These are phyloP conservation scores for Crax fasciolata DNA, from an alignment of 2,797 vertebrate species.

Conservation along the genomic window DNA sequence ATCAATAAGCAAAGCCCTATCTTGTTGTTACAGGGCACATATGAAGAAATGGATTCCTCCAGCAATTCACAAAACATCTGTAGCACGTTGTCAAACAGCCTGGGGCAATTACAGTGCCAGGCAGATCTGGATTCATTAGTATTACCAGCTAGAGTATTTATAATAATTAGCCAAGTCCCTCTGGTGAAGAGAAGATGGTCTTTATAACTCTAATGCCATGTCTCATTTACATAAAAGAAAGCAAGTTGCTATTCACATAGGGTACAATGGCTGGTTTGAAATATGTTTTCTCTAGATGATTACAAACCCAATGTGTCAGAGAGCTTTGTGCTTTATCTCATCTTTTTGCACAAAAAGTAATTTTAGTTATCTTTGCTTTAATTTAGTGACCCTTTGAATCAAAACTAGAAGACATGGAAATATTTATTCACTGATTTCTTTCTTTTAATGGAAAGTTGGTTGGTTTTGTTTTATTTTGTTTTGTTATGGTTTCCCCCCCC, in stretches of 20 bases:
- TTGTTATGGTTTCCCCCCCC: too few species aligned
- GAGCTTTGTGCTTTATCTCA: not conserved
- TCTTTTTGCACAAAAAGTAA: not conserved
- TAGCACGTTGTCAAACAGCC: conserved; percentile 24
- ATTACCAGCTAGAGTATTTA: conserved; percentile 6
- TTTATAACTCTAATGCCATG: not conserved
- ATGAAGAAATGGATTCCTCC: not conserved
- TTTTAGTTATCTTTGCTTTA: not conserved
- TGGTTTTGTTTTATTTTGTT: not conserved
- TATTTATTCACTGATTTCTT: not conserved
- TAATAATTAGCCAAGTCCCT: conserved; percentile 47
- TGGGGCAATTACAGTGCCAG: not conserved
- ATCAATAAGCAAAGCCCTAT: conserved; percentile 17
- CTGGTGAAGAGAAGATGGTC: not conserved
- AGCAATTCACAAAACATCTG: conserved; percentile 46
- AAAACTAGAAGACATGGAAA: not conserved
- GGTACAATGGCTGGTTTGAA: not conserved
- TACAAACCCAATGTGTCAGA: not conserved
- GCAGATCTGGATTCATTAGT: conserved; percentile 44
- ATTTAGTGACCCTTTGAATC: not conserved
- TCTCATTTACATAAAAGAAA: not conserved
- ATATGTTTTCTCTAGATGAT: not conserved
- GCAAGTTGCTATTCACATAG: fast-evolving
- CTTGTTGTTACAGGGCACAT: conserved; percentile 1
- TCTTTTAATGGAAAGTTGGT: not conserved